Base-by-base conservation (phyloP, 2,113 vertebrate species). In the Larimichthys polyactis region DNA sequence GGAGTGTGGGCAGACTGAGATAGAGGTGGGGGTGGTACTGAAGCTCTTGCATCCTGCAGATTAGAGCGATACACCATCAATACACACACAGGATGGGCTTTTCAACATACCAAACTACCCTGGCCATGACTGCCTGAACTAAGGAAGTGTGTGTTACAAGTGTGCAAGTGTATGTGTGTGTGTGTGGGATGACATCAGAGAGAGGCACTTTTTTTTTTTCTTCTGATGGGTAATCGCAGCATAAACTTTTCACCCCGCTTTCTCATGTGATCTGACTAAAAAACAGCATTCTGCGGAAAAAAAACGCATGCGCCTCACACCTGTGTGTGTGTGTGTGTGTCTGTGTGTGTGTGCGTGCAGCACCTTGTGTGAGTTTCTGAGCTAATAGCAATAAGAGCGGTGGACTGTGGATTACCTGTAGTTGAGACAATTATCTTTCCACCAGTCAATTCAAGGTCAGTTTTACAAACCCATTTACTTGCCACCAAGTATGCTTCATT, bases 211-310 rank as follows among this genome's bases (percentile, higher is more conserved):
- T 84, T 75, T 85, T 82, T 76, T 71, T 7, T 82, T 76, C 69
- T 7, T 7, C 64, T 75, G 9, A 81, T 81, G 79, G 40, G 84
- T 90, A 85, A 89, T 84, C 73, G 58, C 86, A 81, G 79, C 6
- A 19, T 93, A 90, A 91, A 93, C 91, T 89, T 91, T 91, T 92
- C 89, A 93, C 87, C 87, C 87, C 77, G 51, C 65, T 85, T 87
- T 87, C 85, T 89, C 89, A 91, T 91, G 89, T 90, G 89, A 93
- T 91, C 52, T 58, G 81, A 79, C 81, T 89, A 54, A 89, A 83
- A 89, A 83, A 77, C 84, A 68, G 75, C 78, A 82, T 87, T 88
- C 89, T 78, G 81, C 10, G 8, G 51, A 71, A 69, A 27, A 27
- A 27, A 27, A 87, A 81, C 8, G 62, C 87, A 89, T 84, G 79